Conservation (phyloP, 2,113 vertebrate species). For the Leuciscus idus region DNA sequence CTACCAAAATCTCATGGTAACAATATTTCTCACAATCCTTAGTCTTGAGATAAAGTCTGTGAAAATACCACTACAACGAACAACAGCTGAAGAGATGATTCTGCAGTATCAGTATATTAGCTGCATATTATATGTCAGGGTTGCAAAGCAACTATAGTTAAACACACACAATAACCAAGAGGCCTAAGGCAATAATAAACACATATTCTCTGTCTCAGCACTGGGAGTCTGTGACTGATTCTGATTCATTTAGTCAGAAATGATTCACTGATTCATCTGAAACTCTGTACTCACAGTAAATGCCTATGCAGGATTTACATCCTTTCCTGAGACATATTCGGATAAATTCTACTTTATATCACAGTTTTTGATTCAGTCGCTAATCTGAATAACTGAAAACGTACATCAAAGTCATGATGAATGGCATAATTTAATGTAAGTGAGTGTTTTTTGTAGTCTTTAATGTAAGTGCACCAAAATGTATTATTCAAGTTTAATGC, state of each 20-base stretch:
- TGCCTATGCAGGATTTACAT: background rate
- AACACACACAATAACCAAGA: background rate
- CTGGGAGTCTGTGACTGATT: background rate
- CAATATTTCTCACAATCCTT: constrained; percentile 9
- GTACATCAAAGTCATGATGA: background rate
- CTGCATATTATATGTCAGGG: background rate
- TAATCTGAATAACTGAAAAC: background rate
- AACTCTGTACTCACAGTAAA: background rate
- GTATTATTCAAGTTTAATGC: background rate
- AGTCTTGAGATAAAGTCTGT: background rate
- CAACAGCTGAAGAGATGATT: background rate
- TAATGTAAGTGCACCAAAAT: background rate
- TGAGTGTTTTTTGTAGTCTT: background rate
- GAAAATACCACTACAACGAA: background rate
- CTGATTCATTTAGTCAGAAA: background rate
- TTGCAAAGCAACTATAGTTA: background rate
- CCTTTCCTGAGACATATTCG: background rate
- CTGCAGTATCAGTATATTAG: background rate
- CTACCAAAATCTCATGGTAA: constrained; percentile 4
- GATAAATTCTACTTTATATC: background rate
- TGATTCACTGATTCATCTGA: background rate
- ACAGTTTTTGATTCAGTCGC: background rate
- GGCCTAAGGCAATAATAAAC: background rate
- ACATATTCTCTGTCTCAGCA: background rate
- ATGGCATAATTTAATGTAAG: background rate